Evolutionary conservation across 1,140 invertebrate genomes (phyloP), one percentile per base, ranked within the genome.

Genomic region (Ylistrum balloti): DNA sequence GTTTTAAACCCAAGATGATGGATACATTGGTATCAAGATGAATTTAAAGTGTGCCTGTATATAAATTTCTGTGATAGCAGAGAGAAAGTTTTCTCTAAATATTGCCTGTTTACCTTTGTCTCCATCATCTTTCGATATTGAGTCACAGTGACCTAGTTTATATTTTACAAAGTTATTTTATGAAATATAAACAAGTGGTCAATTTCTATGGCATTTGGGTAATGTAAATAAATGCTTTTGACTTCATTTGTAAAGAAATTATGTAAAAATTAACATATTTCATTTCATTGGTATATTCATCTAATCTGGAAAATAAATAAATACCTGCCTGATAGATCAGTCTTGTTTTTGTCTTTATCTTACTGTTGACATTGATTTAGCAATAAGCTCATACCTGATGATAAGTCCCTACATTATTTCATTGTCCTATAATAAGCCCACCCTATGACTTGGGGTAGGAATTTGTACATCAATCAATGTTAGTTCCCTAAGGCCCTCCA

Each of bases 191-290:
- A 56, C 45, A 56, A 56, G 9, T 56, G 56, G 56, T 74, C 5
- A 28, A 74, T 17, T 74, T 74, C 3, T 9, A 74, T 74, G 56
- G 22, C 56, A 74, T 74, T 74, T 74, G 0, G 28, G n/a, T n/a
- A 28, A 74, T 74, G 56, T 74, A 74, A 74, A 74, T 74, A 74
- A 74, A n/a, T 74, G 22, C 45, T 48, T 48, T 10, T 48, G 45
- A 48, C 15, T 48, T 48, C 45, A 48, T 48, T n/a, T 28, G 9
- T 28, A 1, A 74, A 74, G 56, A 74, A 74, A 74, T 28, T n/a
- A 74, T 74, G 56, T 74, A 74, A 22, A 74, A 74, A 74, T 74
- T 74, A 74, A 74, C 56, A 28, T 74, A 74, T 74, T 74, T 74
- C 56, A 74, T 28, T 74, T 74, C 56, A 74, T 74, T 74, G 56